Evolutionary conservation across 2,797 vertebrate species (phyloP).

Genomic region (Enteromius mattozi): DNA sequence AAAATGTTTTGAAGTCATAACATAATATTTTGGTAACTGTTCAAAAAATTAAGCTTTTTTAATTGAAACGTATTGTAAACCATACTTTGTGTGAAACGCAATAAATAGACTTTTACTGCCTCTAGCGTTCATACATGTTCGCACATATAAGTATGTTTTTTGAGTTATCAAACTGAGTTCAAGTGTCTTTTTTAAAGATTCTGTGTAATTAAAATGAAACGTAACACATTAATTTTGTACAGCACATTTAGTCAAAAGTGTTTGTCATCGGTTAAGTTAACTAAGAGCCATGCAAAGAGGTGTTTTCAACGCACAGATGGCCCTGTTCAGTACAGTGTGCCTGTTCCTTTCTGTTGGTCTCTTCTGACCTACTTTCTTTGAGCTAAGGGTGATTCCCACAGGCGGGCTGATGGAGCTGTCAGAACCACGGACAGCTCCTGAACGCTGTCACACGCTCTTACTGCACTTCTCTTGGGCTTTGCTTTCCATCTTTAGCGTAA

Average conservation of each 20-base stretch:
- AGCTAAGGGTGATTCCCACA: slow-evolving; percentile 48
- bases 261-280: neutral
- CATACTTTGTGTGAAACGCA: neutral
- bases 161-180: neutral
- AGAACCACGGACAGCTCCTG: slow-evolving; percentile 51
- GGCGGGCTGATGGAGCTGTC: slow-evolving; percentile 36
- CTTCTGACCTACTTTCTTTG: slow-evolving; percentile 58
- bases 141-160: neutral
- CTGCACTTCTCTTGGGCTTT: slow-evolving; percentile 14
- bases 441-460: neutral
- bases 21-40: neutral
- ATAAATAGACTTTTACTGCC: neutral
- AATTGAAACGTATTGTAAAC: neutral
- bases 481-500: slow-evolving; percentile 25
- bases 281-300: neutral
- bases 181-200: neutral
- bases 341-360: slow-evolving; percentile 36
- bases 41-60: neutral
- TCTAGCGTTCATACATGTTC: neutral
- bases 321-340: slow-evolving; percentile 4
- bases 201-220: neutral
- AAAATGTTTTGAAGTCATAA: neutral
- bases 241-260: neutral
- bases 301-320: slow-evolving; percentile 21
- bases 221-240: neutral